These are phyloP conservation scores for Callyntrura sp. DNA, from an alignment of 2,888 invertebrate genomes.

Conservation along the genomic window DNA sequence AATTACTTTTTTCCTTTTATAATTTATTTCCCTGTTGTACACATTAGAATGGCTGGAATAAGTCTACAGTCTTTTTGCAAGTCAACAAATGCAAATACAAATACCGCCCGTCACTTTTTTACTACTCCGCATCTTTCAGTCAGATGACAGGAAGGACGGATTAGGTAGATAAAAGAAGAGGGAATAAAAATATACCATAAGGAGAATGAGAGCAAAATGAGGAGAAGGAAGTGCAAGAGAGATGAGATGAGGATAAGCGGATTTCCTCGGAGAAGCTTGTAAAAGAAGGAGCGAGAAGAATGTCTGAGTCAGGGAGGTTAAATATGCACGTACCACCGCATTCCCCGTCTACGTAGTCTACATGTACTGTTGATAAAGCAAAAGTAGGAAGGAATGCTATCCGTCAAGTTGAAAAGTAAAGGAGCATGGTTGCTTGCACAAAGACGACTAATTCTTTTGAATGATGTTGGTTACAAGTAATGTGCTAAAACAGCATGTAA, in stretches of 20 bases:
- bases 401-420: conserved; percentile 27
- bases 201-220: conserved; percentile 62
- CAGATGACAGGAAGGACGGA: conserved; percentile 66
- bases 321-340: conserved; percentile 35
- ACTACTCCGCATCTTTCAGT: conserved; percentile 59
- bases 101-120: conserved; percentile 54
- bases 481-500: too few relatives aligned
- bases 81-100: conserved; percentile 58
- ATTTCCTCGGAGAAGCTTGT: conserved; percentile 74
- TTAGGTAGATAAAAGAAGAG: conserved; percentile 50
- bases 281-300: conserved; percentile 40
- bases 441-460: conserved; percentile 27
- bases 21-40: background rate
- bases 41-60: background rate
- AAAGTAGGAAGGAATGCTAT: conserved; percentile 33
- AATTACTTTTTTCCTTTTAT: background rate
- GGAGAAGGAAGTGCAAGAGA: conserved; percentile 61
- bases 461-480: too few relatives aligned
- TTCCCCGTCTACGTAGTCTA: background rate
- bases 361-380: background rate
- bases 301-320: conserved; percentile 39
- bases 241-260: conserved; percentile 78
- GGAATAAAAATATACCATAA: conserved; percentile 58
- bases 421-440: background rate
- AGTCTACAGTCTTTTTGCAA: conserved; percentile 26